Evolutionary conservation across 2,797 vertebrate genomes (phyloP).

Genomic region (Urophycis tenuis): DNA sequence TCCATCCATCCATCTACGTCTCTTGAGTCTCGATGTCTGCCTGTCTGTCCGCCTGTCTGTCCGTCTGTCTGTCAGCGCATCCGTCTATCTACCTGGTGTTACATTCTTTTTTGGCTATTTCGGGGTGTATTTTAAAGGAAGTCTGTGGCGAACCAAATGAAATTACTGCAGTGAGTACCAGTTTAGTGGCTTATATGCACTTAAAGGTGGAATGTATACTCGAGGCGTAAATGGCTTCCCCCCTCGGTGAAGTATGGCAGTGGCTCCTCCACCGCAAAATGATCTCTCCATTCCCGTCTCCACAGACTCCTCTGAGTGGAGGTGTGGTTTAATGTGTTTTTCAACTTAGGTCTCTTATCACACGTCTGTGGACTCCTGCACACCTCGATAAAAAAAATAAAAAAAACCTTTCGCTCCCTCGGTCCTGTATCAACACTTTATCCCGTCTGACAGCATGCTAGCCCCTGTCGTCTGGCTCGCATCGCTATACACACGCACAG

Average conservation of each 20-base stretch:
- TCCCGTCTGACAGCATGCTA: constrained; percentile 57
- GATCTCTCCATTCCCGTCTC: constrained; percentile 61
- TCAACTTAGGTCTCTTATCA: constrained; percentile 55
- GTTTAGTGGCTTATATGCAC: constrained; percentile 54
- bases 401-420: constrained; percentile 33
- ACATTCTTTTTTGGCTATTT: not conserved
- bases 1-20: not conserved
- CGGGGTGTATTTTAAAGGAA: constrained; percentile 50
- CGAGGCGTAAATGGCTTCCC: constrained; percentile 61
- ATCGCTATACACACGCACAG: constrained; percentile 24
- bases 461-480: constrained; percentile 33
- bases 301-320: constrained; percentile 61
- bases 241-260: constrained; percentile 49
- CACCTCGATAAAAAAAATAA: constrained; percentile 55
- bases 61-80: not conserved
- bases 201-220: constrained; percentile 60
- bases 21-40: not conserved
- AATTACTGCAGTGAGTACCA: constrained; percentile 36
- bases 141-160: constrained; percentile 49
- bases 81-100: not conserved
- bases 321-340: constrained; percentile 63
- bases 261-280: constrained; percentile 54
- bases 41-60: not conserved
- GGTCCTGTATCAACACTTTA: constrained; percentile 58
- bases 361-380: constrained; percentile 60